Base-by-base conservation (phyloP, 2,888 invertebrate genomes). In the Drosophila percnosoma region DNA sequence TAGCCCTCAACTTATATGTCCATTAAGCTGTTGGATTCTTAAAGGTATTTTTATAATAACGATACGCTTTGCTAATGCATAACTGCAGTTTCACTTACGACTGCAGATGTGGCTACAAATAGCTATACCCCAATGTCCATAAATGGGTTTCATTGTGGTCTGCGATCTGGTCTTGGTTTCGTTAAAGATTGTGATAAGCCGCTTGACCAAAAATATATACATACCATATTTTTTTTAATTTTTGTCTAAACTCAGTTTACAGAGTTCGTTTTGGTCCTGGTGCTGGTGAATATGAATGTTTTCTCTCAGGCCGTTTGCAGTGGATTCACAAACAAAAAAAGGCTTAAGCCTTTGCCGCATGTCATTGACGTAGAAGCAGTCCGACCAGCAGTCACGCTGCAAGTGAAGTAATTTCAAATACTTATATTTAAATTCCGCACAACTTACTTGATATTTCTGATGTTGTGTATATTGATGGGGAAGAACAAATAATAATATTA, bases 161-260 rank as follows among this genome's bases (percentile, higher is more conserved):
- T n/a, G 10, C n/a, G 21, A 40, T 21, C 29, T 40, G 57, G 40
- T 31, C n/a, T 5, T 15, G 29, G 40, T 10, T 57, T 40, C 29
- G 29, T 42, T 31, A 31, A 21, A 57, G 31, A 15, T 31, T 42
- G 31, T 21, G 10, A 15, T 57, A 57, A 57, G 57, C 42, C 42
- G 31, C 15, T 57, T 42, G 40, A 21, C 55, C 13, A 55, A 40
- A 21, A 29, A 29, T 18, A 40, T 27, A 29, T 38, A 31, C 6
- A 13, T 4, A 4, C 8, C 1, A 7, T 7, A 1, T 29, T 0
- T 4, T 29, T 6, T n/a, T 1, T 29, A 15, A n/a, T 5, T n/a
- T 21, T 10, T 29, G 27, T 40, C 10, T 40, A 29, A 57, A 21
- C 36, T 55, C 18, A 36, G 36, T 54, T 54, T 24, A 11, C 36